These are phyloP conservation scores for Rutpela maculata DNA, from an alignment of 2,888 invertebrate species.

Conservation along the genomic window DNA sequence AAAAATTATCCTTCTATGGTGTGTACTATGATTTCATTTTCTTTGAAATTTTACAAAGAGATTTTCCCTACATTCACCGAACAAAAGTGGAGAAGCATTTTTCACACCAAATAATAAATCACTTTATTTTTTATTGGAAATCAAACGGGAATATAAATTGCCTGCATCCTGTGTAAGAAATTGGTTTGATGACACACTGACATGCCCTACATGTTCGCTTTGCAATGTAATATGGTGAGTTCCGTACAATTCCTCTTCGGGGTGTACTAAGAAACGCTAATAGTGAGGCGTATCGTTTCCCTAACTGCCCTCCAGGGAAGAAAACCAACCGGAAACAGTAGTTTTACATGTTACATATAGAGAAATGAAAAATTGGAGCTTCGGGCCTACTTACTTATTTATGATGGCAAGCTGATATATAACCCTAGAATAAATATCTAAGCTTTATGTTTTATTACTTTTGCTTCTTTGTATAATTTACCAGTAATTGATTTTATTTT, in stretches of 20 bases:
- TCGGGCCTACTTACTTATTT: constrained; percentile 54
- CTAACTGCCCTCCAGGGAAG: constrained; percentile 60
- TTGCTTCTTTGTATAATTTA: no score
- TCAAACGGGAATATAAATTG: constrained; percentile 8
- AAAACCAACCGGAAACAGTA: constrained; percentile 56
- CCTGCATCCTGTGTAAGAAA: constrained; percentile 1
- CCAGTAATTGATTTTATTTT: no score
- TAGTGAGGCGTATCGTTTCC: constrained; percentile 56
- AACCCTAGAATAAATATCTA: neutral
- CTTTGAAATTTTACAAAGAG: no score
- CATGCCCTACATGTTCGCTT: constrained; percentile 16
- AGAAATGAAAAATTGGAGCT: constrained; percentile 57
- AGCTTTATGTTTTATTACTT: neutral
- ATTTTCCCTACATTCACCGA: no score
- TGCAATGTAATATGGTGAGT: constrained; percentile 40
- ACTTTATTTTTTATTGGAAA: constrained; percentile 10
- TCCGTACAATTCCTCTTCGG: constrained; percentile 50
- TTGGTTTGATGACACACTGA: constrained; percentile 10
- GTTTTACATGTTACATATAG: constrained; percentile 58
- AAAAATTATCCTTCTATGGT: no score
- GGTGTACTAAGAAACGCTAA: constrained; percentile 60
- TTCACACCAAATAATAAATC: neutral
- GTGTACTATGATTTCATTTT: no score
- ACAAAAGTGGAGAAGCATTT: neutral
- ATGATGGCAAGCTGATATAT: constrained; percentile 26